Evolutionary conservation across 2,888 invertebrate species (phyloP), one percentile per base, ranked within the genome.

Genomic region (Calephelis perditalis): DNA sequence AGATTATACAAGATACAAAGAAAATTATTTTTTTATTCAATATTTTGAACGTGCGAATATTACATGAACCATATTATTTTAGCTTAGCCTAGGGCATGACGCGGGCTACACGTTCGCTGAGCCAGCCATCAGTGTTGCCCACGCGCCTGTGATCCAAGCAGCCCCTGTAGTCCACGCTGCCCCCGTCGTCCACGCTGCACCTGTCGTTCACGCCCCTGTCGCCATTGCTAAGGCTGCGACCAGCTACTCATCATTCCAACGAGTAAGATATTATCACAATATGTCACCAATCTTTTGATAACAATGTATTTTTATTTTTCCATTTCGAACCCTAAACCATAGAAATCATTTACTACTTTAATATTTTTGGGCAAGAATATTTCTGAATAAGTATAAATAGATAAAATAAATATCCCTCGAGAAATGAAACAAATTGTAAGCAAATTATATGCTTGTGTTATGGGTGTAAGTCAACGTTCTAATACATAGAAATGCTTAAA

Each of bases 241-340:
- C 47, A 93, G 93, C 78, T 93, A 93, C 73, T 86, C 93, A 0
- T 92, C 75, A 71, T 93, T 81, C 92, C 93, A 75, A 60, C 77
- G 79, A 78, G 84, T 84, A 69, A 59, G 37, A 47, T 8, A 47
- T 47, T 40, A 40, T 40, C 5, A 40, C 6, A 40, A 8, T 54
- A 11, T 15, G 11, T 55, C 7, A 37, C 15, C 56, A 56, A 5
- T 37, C 7, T 56, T 43, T n/a, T 12, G 37, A 36, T 37, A 7
- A 36, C 8, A 37, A 40, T 40, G 26, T 26, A 26, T 40, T 40
- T 40, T 40, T 7, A 40, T 5, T 6, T 40, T 40, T 0, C 8
- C 8, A 40, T 8, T 7, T 40, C 8, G 6, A 8, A 6, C 6
- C 40, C 8, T 8, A 40, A 40, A 40, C 40, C 5, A 40, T 4